Evolutionary conservation across 2,113 vertebrate species (phyloP).

Genomic region (Sinosuthora webbiana): DNA sequence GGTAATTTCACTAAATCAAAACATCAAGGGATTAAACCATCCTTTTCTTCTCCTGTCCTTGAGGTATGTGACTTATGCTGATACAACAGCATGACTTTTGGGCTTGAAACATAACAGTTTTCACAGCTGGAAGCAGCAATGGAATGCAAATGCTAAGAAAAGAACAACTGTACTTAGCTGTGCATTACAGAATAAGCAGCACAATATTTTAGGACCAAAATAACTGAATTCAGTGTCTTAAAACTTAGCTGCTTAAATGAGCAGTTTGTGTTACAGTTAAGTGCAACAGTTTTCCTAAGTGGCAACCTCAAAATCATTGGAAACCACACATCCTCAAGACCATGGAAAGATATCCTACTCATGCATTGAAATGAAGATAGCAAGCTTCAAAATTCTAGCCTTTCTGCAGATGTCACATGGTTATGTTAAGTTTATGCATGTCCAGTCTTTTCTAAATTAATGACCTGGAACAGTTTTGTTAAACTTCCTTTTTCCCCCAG

Average conservation of each 20-base stretch:
- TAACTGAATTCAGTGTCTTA: background rate
- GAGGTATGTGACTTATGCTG: background rate
- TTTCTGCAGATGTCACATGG: background rate
- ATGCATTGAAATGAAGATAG: background rate
- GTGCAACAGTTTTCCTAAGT: background rate
- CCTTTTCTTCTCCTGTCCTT: background rate
- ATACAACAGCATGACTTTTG: background rate
- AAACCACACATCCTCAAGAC: background rate
- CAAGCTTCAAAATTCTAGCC: background rate
- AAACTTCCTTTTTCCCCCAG: background rate
- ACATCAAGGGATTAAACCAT: background rate
- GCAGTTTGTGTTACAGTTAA: background rate
- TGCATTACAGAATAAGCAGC: background rate
- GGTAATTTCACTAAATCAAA: background rate
- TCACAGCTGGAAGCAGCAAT: background rate
- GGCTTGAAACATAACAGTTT: background rate
- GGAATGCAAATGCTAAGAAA: background rate
- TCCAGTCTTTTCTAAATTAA: background rate
- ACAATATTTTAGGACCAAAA: background rate
- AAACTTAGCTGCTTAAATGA: background rate
- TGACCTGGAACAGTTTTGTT: background rate
- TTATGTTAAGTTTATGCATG: background rate
- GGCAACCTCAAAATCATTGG: background rate
- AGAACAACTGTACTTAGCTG: background rate
- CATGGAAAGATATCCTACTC: background rate